These are phyloP conservation scores for Sebastes steindachneri DNA, from an alignment of 2,797 vertebrate genomes.

Conservation along the genomic window DNA sequence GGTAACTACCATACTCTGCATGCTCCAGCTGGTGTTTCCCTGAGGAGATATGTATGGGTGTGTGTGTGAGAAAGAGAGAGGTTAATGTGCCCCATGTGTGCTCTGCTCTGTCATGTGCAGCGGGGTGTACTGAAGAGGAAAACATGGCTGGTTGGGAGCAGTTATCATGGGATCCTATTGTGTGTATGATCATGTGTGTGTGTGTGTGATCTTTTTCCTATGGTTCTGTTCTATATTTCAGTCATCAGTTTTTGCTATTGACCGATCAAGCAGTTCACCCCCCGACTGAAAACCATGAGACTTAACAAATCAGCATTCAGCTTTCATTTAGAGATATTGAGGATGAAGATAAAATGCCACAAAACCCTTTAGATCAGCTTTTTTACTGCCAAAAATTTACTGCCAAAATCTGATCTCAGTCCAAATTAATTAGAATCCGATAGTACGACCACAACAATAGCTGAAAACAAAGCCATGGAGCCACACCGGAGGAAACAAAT, in stretches of 20 bases:
- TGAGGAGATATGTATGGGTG: conserved; percentile 29
- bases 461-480: conserved; percentile 12
- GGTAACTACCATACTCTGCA: conserved; percentile 69
- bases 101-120: conserved; percentile 74
- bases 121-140: conserved; percentile 71
- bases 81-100: conserved; percentile 72
- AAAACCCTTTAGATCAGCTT: not conserved
- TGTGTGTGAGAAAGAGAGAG: conserved; percentile 49
- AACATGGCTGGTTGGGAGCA: conserved; percentile 69
- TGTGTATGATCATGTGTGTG: conserved; percentile 12
- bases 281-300: not conserved
- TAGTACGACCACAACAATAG: conserved; percentile 14
- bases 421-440: conserved; percentile 1
- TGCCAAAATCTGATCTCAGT: not conserved
- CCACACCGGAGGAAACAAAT: conserved; percentile 21
- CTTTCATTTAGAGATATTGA: not conserved
- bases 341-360: not conserved
- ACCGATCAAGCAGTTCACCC: not conserved
- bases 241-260: conserved; percentile 10
- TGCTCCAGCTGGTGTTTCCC: conserved; percentile 73
- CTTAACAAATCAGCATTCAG: not conserved
- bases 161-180: conserved; percentile 49
- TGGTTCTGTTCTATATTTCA: conserved; percentile 5
- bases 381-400: not conserved
- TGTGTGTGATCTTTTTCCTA: conserved; percentile 19